These are phyloP conservation scores for Mustelus asterias DNA, from an alignment of 2,113 vertebrate species.

Conservation along the genomic window DNA sequence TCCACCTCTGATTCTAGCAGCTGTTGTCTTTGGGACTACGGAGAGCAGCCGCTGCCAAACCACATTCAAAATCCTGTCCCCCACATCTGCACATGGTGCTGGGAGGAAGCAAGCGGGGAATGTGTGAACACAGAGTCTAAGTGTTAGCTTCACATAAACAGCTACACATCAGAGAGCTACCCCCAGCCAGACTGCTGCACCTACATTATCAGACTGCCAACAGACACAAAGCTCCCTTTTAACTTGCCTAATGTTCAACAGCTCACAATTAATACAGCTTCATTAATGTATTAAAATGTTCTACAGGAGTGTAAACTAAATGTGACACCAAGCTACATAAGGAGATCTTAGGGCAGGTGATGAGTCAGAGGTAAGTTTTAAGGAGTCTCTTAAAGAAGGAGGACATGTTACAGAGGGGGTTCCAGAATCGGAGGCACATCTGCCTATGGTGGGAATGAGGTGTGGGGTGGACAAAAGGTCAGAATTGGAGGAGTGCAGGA, in stretches of 20 bases:
- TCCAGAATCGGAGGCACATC: background rate
- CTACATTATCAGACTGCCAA: background rate
- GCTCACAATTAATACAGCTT: background rate
- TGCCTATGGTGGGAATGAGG: background rate
- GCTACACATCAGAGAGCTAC: background rate
- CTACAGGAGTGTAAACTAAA: background rate
- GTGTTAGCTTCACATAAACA: background rate
- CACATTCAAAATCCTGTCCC: constrained; percentile 18
- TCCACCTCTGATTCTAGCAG: constrained; percentile 8
- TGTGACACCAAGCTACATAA: background rate
- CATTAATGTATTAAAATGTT: background rate
- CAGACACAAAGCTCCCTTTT: background rate
- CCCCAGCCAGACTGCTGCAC: background rate
- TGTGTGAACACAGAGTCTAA: background rate
- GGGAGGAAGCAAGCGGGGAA: background rate
- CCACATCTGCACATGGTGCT: background rate
- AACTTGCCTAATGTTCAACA: background rate
- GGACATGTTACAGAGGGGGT: background rate
- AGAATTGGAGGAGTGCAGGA: background rate
- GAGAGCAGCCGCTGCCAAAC: background rate
- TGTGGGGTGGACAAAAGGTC: background rate
- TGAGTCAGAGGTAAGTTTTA: background rate
- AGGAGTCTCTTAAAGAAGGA: background rate
- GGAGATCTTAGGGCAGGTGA: background rate
- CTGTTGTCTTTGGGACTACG: constrained; percentile 18